Percentiles rank a stretch among this genome's conserved stretches.
Conservation (phyloP, 2,888 invertebrate genomes). For the Macroteleia sp. region DNA sequence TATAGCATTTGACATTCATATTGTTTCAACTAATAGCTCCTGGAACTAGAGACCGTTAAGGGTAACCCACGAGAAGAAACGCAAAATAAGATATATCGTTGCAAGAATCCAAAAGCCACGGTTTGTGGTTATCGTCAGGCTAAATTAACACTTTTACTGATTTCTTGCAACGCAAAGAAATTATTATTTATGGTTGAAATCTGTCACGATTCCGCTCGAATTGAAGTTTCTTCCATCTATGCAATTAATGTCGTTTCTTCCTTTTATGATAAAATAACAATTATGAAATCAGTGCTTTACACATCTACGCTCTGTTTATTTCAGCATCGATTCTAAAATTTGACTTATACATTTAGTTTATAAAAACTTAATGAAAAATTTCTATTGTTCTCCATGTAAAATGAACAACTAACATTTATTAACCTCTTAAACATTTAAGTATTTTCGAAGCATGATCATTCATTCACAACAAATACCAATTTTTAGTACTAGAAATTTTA, state of each 20-base stretch:
- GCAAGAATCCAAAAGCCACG: constrained; percentile 64
- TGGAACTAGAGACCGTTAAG: constrained; percentile 75
- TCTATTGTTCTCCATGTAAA: no score
- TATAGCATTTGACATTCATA: constrained; percentile 82
- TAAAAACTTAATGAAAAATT: no score
- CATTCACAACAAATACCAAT: no score
- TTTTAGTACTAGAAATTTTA: no score
- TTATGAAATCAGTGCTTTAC: no score
- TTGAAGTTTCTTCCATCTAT: constrained; percentile 46
- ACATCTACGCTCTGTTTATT: no score
- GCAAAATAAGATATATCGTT: constrained; percentile 64
- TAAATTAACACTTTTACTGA: constrained; percentile 76
- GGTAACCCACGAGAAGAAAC: constrained; percentile 63
- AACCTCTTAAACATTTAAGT: no score
- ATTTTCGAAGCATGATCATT: no score
- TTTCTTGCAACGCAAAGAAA: constrained; percentile 63
- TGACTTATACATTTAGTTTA: no score
- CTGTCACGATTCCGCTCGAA: constrained; percentile 57
- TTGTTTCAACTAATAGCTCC: constrained; percentile 82
- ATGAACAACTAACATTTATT: no score
- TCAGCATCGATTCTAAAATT: no score
- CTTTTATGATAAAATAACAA: no score
- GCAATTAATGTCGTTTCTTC: constrained; percentile 42
- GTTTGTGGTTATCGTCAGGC: constrained; percentile 68
- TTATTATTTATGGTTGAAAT: constrained; percentile 62